phyloP scores from a whole-genome alignment of 2,888 invertebrate genomes.

The Cheilosia grossa region DNA sequence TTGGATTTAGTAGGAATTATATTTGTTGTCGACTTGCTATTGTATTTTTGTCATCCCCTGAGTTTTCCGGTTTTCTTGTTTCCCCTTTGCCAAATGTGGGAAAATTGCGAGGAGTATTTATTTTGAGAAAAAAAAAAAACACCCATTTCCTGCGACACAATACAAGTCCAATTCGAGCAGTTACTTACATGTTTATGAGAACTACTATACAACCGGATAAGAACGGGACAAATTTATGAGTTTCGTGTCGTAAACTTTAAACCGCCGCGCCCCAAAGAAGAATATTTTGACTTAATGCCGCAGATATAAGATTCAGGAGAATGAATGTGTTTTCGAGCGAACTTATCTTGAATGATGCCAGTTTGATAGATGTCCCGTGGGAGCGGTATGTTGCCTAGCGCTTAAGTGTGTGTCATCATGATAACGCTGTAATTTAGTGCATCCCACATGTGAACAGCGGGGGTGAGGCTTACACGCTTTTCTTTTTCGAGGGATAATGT shows the following conservation, averaged over 20 bases:
- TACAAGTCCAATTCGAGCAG: conserved; percentile 46
- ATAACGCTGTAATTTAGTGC: conserved; percentile 65
- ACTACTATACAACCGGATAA: conserved; percentile 32
- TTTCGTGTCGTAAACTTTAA: conserved; percentile 60
- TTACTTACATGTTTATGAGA: conserved; percentile 14
- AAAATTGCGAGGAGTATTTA: conserved; percentile 2
- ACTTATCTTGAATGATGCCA: conserved; percentile 65
- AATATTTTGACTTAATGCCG: conserved; percentile 32
- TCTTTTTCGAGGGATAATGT: background rate
- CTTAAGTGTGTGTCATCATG: conserved; percentile 66
- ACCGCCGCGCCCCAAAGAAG: conserved; percentile 31
- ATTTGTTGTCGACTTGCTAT: conserved; percentile 21
- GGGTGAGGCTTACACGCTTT: conserved; percentile 34
- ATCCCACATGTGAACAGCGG: conserved; percentile 46
- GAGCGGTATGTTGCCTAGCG: conserved; percentile 29
- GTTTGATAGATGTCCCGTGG: conserved; percentile 69
- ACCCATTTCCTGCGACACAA: conserved; percentile 11
- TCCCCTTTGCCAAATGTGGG: conserved; percentile 16
- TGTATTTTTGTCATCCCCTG: conserved; percentile 17
- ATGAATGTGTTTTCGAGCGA: conserved; percentile 52
- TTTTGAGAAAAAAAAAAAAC: conserved; percentile 1
- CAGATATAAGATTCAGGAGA: conserved; percentile 48
- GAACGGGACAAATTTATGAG: conserved; percentile 54
- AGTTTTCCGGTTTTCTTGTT: conserved; percentile 8
- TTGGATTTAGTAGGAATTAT: conserved; percentile 61